phyloP scores from a whole-genome alignment of 1,140 invertebrate genomes.

The Drosophila pruinosa region DNA sequence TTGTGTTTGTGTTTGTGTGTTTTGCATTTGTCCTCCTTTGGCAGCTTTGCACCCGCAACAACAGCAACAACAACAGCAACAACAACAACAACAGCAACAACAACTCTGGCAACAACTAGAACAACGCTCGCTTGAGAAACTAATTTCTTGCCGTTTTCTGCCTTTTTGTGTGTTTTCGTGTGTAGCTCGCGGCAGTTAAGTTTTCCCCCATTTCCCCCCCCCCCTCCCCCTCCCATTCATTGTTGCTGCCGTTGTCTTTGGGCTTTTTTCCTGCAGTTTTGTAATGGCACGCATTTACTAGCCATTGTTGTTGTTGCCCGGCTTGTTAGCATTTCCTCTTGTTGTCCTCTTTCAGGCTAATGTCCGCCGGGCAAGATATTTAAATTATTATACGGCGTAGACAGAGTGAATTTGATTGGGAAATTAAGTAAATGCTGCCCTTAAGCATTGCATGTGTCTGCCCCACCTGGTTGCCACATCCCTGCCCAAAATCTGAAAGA shows the following conservation, averaged over 20 bases:
- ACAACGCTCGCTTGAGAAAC: slow-evolving; percentile 51
- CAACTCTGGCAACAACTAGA: neutral
- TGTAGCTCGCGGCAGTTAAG: slow-evolving; percentile 71
- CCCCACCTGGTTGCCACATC: neutral
- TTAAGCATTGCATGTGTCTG: slow-evolving; percentile 14
- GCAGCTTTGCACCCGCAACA: slow-evolving; percentile 39
- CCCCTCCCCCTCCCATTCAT: neutral
- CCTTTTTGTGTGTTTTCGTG: slow-evolving; percentile 42
- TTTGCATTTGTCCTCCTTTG: slow-evolving; percentile 43
- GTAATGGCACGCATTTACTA: slow-evolving; percentile 32
- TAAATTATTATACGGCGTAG: slow-evolving; percentile 73
- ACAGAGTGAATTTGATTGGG: slow-evolving; percentile 72
- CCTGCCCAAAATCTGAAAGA: slow-evolving; percentile 13
- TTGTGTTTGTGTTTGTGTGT: slow-evolving; percentile 3
- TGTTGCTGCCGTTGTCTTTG: slow-evolving; percentile 41
- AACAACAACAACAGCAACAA: slow-evolving; percentile 20
- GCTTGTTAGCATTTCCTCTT: slow-evolving; percentile 76
- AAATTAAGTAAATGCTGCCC: slow-evolving; percentile 59
- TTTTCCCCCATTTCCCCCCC: slow-evolving; percentile 29
- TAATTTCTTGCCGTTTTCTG: slow-evolving; percentile 71
- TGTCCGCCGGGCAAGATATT: slow-evolving; percentile 54
- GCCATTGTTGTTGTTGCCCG: slow-evolving; percentile 27
- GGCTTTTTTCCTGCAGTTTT: slow-evolving; percentile 38
- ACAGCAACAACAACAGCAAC: slow-evolving; percentile 19
- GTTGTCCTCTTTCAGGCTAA: slow-evolving; percentile 7